These are phyloP conservation scores for Dolichallabes microphthalmus DNA, from an alignment of 2,113 vertebrate genomes.

Conservation along the genomic window DNA sequence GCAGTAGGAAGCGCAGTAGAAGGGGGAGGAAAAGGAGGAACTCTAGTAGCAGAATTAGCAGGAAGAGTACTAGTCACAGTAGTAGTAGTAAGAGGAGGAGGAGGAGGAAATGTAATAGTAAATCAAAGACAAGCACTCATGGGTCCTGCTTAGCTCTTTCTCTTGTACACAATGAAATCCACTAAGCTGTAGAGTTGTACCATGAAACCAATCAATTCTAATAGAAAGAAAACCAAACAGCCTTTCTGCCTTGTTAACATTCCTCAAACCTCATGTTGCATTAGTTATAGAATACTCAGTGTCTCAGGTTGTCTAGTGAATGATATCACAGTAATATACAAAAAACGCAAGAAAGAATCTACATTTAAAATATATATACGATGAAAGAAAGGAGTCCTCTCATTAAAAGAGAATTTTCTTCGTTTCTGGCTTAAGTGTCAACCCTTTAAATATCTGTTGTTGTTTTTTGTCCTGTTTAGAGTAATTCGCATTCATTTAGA, in stretches of 20 bases:
- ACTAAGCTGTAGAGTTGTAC: background rate
- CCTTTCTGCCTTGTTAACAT: background rate
- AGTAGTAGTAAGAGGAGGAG: background rate
- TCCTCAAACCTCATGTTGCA: background rate
- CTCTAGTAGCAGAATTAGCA: background rate
- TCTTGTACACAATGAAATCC: background rate
- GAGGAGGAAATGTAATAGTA: background rate
- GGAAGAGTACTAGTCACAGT: background rate
- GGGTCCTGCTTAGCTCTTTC: background rate
- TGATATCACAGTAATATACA: background rate
- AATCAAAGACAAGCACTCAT: background rate
- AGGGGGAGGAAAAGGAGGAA: background rate
- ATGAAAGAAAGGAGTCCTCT: background rate
- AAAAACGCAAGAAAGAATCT: background rate
- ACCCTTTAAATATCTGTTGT: slow-evolving; percentile 1
- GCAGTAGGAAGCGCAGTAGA: background rate
- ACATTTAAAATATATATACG: background rate
- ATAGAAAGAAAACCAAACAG: background rate
- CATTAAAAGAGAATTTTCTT: background rate
- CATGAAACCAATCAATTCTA: background rate
- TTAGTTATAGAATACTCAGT: background rate
- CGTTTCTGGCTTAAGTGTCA: background rate
- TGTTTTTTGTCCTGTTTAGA: background rate
- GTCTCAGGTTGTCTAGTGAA: background rate
- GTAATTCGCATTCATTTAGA: slow-evolving; percentile 6